Base-by-base conservation (phyloP, 2,113 vertebrate genomes). In the Thamnophis sirtalis region DNA sequence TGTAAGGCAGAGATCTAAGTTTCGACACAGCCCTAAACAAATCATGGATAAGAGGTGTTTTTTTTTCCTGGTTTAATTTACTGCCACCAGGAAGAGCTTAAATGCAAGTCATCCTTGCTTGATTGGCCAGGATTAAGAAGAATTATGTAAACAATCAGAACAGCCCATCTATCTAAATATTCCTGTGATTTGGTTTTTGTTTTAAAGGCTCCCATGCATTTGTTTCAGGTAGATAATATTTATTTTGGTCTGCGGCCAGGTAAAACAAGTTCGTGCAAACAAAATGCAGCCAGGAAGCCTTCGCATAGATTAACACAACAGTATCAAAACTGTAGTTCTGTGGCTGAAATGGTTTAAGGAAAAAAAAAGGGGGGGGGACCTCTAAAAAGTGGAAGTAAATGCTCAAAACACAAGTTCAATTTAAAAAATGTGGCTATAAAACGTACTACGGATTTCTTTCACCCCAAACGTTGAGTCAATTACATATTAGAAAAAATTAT, bases 341-440 rank as follows among this genome's bases (percentile, higher is more conserved):
- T 73, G 68, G 68, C 6, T 38, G 13, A 38, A 38, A 38, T 19
- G 15, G n/a, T 80, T 80, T 8, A 38, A 80, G 15, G n/a, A 38
- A 38, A n/a, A 63, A 38, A 9, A 0, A 0, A 2, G 22, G 26
- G 28, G 7, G 26, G 6, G 24, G 4, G 6, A 9, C 0, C 68
- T 73, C n/a, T 38, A 38, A 38, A 38, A 73, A 19, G n/a, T 38
- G n/a, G 68, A 73, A 73, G n/a, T 19, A 73, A 73, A 80, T 80
- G 68, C 28, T 68, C 63, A 68, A 5, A 15, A 5, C 28, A 5
- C 4, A 68, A n/a, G 28, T n/a, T 28, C 26, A n/a, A n/a, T n/a
- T n/a, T n/a, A n/a, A 68, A 68, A 68, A 68, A 68, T 5, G 26
- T 63, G 26, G 5, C 60, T n/a, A n/a, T 63, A 63, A 63, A 63